Conservation (phyloP, 2,113 vertebrate genomes). For the Hemibagrus wyckioides region DNA sequence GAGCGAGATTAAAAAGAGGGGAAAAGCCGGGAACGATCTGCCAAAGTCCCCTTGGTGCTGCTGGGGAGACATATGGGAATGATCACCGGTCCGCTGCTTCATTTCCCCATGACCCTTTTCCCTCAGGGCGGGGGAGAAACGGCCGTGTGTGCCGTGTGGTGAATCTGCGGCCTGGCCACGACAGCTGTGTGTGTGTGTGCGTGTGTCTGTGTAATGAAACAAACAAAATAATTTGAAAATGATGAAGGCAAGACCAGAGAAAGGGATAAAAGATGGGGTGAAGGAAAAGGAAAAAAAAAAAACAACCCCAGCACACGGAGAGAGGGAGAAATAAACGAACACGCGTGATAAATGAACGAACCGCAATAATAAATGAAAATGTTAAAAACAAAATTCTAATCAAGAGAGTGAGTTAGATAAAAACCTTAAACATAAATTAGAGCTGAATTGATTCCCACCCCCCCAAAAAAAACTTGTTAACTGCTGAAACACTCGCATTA, state of each 20-base stretch:
- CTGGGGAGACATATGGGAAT: slow-evolving; percentile 51
- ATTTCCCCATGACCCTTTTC: slow-evolving; percentile 58
- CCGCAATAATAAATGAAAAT: slow-evolving; percentile 12
- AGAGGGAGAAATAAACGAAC: neutral
- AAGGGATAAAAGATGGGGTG: neutral
- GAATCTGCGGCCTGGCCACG: slow-evolving; percentile 30
- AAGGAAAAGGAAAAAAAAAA: neutral
- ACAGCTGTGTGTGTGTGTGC: slow-evolving; percentile 37
- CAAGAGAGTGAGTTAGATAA: neutral
- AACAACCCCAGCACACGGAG: neutral
- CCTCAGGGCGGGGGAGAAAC: slow-evolving; percentile 30
- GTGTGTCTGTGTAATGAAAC: slow-evolving; percentile 26
- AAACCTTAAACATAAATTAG: neutral
- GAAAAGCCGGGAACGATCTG: slow-evolving; percentile 25
- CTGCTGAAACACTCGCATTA: neutral
- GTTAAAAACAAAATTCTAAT: neutral
- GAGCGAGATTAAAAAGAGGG: slow-evolving; percentile 36
- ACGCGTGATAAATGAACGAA: neutral
- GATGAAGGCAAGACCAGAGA: slow-evolving; percentile 11
- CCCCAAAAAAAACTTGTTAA: neutral
- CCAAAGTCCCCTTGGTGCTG: slow-evolving; percentile 36
- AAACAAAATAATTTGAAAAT: slow-evolving; percentile 33
- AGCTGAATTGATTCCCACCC: neutral
- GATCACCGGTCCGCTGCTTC: slow-evolving; percentile 47
- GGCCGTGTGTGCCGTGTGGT: neutral